Evolutionary conservation across 2,888 invertebrate genomes (phyloP).

Genomic region (Sisyra nigra): DNA sequence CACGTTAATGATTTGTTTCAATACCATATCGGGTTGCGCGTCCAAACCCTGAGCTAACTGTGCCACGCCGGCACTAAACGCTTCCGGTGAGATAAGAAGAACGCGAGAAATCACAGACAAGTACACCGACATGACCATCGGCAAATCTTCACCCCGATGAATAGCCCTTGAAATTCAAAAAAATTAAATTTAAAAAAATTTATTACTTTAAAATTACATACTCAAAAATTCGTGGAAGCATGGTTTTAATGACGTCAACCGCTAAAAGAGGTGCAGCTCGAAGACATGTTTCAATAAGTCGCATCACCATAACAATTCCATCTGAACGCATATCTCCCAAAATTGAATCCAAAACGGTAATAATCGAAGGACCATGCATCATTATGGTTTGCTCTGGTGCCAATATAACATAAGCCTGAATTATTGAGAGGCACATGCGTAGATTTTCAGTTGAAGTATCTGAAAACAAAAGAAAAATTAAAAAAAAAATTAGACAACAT

Average conservation of each 20-base stretch:
- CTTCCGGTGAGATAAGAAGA: slow-evolving; percentile 48
- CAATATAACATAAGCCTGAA: slow-evolving; percentile 65
- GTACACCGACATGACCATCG: slow-evolving; percentile 61
- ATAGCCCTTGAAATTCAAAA: slow-evolving; percentile 37
- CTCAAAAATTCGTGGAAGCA: slow-evolving; percentile 43
- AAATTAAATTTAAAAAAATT: slow-evolving; percentile 6
- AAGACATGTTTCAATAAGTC: slow-evolving; percentile 60
- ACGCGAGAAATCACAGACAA: slow-evolving; percentile 65
- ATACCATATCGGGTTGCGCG: slow-evolving; percentile 42
- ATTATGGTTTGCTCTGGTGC: slow-evolving; percentile 63
- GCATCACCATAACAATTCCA: slow-evolving; percentile 53
- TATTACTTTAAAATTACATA: slow-evolving; percentile 23
- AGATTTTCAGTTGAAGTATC: slow-evolving; percentile 73
- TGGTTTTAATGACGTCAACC: slow-evolving; percentile 50
- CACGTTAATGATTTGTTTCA: slow-evolving; percentile 53
- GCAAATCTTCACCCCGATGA: slow-evolving; percentile 49
- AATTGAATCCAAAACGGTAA: slow-evolving; percentile 51
- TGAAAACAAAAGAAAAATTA: slow-evolving; percentile 23
- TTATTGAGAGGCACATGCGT: slow-evolving; percentile 60
- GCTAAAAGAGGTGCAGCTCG: slow-evolving; percentile 56
- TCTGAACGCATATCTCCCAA: slow-evolving; percentile 63
- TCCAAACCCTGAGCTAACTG: slow-evolving; percentile 28
- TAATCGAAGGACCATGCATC: slow-evolving; percentile 51
- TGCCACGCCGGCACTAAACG: slow-evolving; percentile 42
- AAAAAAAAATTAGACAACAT: slow-evolving; percentile 4